Base-by-base conservation (phyloP, 2,888 invertebrate genomes). In the Spilarctia lutea region DNA sequence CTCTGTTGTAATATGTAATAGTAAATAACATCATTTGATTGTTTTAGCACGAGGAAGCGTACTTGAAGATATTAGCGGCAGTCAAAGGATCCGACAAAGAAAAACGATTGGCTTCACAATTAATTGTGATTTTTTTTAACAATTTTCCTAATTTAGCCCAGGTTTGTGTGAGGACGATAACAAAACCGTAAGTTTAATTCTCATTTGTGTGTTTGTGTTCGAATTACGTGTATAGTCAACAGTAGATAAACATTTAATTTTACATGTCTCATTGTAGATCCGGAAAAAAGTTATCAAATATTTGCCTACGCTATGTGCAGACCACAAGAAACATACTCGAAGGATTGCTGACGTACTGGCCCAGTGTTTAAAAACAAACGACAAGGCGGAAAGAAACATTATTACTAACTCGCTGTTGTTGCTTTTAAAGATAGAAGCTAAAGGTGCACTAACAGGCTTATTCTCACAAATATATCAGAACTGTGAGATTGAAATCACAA, bases 141-240 rank as follows among this genome's bases (percentile, higher is more conserved):
- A 97, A 98, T 92, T 99, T 99, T 92, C 99, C 99, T 13, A 96
- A 96, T 79, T 95, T 98, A 75, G 97, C 98, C n/a, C 98, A 98
- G 99, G 99, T 96, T 96, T 99, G 11, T 99, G 99, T 91, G 99
- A 99, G 94, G 99, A 99, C 96, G 98, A 98, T 89, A 99, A 99
- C 92, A 97, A 98, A 86, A 97, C 97, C 90, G 99, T 99, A 96
- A 96, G 97, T 96, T 86, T 68, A 56, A 65, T 27, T 52, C 56
- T 30, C 63, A 63, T 35, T 39, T 11, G 27, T 27, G 42, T 39
- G 13, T 16, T 18, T 35, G 48, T 52, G 24, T 18, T n/a, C 20
- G 65, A 35, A 13, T 67, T 52, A 67, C 16, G n/a, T 16, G 16
- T 42, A 65, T 48, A 33, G 3, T 18, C 65, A 65, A 6, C 8